Base-by-base conservation (phyloP, 2,113 vertebrate genomes). In the Gallinago jamesoni region DNA sequence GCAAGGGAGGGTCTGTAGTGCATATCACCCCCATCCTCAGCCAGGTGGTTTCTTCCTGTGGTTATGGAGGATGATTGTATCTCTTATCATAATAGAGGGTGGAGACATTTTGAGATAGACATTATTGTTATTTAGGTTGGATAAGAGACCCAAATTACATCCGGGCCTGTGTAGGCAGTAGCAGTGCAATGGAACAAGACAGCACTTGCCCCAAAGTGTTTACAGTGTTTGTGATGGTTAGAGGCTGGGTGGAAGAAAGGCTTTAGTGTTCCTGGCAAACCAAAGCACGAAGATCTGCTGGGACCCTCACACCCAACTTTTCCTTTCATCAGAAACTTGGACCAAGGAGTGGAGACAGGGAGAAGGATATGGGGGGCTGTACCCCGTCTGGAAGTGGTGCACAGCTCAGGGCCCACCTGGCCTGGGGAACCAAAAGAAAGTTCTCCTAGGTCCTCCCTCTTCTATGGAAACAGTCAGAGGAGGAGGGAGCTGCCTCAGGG, bases 161-260 rank as follows among this genome's bases (percentile, higher is more conserved):
- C 33, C 0, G 0, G 25, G 30, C 7, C 18, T 30, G 10, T 74
- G 5, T 14, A 84, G 56, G 27, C 13, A 43, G 17, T 21, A 24
- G 66, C 59, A n/a, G 30, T 30, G 18, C 48, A 50, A 67, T 59
- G 22, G 18, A 31, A 73, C 12, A 52, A 59, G 62, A 72, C 28
- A 72, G 41, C 23, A 48, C 31, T 45, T 89, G 72, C 25, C 72
- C 45, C 41, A 14, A 28, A 63, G 12, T 8, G 11, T 50, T 86
- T n/a, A 37, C 39, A 23, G 47, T 70, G 37, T 75, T 35, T 75
- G 31, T 63, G 57, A 33, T 0, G 12, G 18, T 56, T 41, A 59
- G 64, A 73, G 55, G 12, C 28, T 74, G 45, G 14, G 25, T 69
- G 45, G 30, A 87, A 41, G 64, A 89, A 87, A 78, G n/a, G 8